A percentile compares a stretch with the other conserved stretches of the same genome.
These are phyloP conservation scores for Eulemur rufifrons DNA, from an alignment of 2,113 vertebrate genomes.

Conservation along the genomic window DNA sequence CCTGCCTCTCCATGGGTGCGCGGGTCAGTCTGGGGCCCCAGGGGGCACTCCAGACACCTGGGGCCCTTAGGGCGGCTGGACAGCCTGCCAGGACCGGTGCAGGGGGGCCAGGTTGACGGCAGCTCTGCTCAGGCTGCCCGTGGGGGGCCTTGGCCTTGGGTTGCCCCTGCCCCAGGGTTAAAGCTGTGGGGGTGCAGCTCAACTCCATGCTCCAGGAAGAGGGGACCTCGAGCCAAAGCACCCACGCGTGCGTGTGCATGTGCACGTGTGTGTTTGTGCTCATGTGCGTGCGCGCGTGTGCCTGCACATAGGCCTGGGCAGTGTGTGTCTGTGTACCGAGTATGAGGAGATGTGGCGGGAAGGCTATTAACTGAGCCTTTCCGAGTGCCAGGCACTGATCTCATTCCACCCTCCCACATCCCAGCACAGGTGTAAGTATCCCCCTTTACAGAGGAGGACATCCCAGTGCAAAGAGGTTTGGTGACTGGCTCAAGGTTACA, in stretches of 20 bases:
- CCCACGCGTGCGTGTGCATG: no score
- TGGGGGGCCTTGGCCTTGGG: neutral
- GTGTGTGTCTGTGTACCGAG: neutral
- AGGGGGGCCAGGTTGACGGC: neutral
- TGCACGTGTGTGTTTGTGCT: no score
- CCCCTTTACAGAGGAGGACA: neutral
- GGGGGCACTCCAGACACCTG: neutral
- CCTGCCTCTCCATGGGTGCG: neutral
- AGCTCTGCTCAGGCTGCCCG: neutral
- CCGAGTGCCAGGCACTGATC: neutral
- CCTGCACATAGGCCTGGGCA: accelerated
- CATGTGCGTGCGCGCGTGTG: neutral
- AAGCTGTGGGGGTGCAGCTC: neutral
- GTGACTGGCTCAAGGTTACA: neutral
- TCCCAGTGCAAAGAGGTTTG: neutral
- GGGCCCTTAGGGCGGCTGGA: neutral
- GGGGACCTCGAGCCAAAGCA: neutral
- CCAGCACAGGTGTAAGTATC: neutral
- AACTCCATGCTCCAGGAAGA: neutral
- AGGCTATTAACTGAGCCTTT: neutral
- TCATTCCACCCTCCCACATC: neutral
- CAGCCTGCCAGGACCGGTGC: neutral
- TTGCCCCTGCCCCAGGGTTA: neutral
- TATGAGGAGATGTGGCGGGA: neutral
- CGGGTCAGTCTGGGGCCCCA: neutral